Percentiles rank a stretch among this genome's conserved stretches.
phyloP scores from a whole-genome alignment of 2,113 vertebrate genomes.

The Tragelaphus imberbis region DNA sequence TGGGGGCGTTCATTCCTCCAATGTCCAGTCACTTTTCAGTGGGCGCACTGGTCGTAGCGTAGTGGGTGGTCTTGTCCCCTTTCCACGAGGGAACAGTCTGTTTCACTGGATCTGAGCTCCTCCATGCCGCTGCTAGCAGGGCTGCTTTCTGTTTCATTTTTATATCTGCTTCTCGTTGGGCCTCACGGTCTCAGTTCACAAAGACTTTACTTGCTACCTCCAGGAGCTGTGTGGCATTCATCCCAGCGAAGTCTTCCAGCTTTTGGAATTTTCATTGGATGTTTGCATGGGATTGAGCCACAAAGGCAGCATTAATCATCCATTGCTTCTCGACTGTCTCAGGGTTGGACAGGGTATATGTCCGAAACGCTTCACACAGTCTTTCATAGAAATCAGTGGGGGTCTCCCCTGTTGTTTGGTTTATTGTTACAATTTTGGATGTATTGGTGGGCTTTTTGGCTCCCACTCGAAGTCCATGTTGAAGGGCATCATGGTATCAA shows the following conservation, averaged over 20 bases:
- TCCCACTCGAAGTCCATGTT: accelerated
- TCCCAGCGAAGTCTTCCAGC: not conserved
- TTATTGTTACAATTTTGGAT: not conserved
- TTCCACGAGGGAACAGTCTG: not conserved
- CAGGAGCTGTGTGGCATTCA: not conserved
- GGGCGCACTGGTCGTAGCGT: accelerated
- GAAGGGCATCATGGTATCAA: not conserved
- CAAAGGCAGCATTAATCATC: not conserved
- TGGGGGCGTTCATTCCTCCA: not conserved
- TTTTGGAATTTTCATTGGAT: not conserved
- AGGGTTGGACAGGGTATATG: not conserved
- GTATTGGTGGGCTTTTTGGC: not conserved
- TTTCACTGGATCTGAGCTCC: not conserved
- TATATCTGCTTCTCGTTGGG: not conserved
- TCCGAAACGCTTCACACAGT: not conserved
- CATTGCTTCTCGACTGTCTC: not conserved
- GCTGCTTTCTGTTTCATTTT: not conserved
- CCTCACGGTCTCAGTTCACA: not conserved
- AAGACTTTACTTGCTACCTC: not conserved
- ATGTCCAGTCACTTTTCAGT: not conserved
- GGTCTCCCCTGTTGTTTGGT: not conserved
- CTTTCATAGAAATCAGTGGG: not conserved
- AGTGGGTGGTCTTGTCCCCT: not conserved
- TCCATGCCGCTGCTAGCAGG: not conserved
- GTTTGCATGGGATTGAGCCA: not conserved